Evolutionary conservation across 2,888 invertebrate genomes (phyloP), one percentile per base, ranked within the genome.

Genomic region (Catocala sponsa): DNA sequence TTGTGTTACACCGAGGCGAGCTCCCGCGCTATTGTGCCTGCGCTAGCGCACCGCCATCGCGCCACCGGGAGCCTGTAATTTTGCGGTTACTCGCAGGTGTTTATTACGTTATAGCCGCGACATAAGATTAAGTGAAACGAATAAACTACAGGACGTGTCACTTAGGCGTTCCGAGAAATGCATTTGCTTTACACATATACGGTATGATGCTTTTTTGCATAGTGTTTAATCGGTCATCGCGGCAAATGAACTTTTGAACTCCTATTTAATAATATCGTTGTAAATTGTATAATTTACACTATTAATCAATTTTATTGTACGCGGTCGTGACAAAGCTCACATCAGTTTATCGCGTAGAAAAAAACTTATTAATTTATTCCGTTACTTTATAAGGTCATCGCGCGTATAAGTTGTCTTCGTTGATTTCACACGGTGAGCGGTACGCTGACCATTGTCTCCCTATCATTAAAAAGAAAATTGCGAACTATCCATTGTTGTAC

Each of bases 21-120:
- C 78, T 80, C 77, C 81, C 63, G 82, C 70, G 80, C 87, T 80
- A 88, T 92, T 89, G 90, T 91, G 71, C 71, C 66, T 72, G 72
- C 77, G 69, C 64, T 73, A 64, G 60, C 70, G 79, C 83, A 79
- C 82, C 90, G 35, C 9, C 35, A 9, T 9, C 35, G 88, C 78
- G 90, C 91, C 88, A 80, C 77, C 80, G 65, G 76, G 82, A 89
- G 81, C 87, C 88, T 88, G 83, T 91, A 91, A 93, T 93, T 89
- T 91, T 88, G 93, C 86, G 92, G 94, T 91, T 84, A 86, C 85
- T 85, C 78, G 84, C 90, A 89, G 88, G 91, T 91, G 90, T 88
- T 89, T 87, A 86, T 85, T 84, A 83, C 79, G 79, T 82, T 85
- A 83, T 73, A 77, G 72, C 80, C 77, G 78, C 75, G 78, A 79